Conservation (phyloP, 1,140 invertebrate genomes). For the Penaeus chinensis region DNA sequence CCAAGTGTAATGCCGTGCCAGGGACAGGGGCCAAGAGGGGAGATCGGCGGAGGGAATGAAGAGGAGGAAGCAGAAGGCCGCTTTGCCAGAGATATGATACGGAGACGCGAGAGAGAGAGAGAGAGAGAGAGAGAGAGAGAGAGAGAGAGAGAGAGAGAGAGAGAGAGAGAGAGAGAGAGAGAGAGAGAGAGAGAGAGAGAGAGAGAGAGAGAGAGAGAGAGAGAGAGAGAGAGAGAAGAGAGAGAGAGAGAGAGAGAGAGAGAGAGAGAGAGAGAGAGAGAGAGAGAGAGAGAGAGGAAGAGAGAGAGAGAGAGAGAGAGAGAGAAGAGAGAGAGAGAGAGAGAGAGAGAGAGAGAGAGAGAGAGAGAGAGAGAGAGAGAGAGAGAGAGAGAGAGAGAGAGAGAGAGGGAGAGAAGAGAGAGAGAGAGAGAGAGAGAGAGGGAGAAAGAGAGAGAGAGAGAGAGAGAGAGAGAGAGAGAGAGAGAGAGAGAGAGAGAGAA, state of each 20-base stretch:
- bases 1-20: no score
- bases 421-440: background rate
- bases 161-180: background rate
- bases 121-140: constrained; percentile 41
- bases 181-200: background rate
- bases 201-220: no score
- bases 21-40: no score
- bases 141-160: constrained; percentile 29
- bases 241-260: constrained; percentile 20
- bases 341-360: background rate
- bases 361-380: background rate
- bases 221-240: background rate
- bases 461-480: constrained; percentile 26
- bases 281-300: no score
- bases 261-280: background rate
- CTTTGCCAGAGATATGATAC: background rate
- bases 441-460: background rate
- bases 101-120: background rate
- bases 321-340: constrained; percentile 25
- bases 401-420: constrained; percentile 26
- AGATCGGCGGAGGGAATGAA: no score
- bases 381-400: constrained; percentile 31
- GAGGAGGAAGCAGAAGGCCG: background rate
- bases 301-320: constrained; percentile 36
- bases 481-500: constrained; percentile 28